Conservation (phyloP, 2,113 vertebrate species). For the Paratilapia polleni region DNA sequence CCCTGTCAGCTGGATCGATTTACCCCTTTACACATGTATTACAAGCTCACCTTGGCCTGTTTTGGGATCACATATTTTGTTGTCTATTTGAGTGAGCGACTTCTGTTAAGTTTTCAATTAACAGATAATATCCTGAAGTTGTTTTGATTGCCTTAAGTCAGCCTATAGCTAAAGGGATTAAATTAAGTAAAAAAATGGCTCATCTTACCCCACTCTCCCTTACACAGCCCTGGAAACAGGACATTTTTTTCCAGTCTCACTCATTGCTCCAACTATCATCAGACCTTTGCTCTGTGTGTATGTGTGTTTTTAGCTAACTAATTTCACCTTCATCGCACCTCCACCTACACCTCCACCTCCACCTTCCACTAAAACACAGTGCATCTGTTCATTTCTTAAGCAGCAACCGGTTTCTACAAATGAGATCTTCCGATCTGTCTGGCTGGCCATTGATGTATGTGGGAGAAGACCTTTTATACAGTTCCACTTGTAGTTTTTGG, state of each 20-base stretch:
- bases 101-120: background rate
- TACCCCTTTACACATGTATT: background rate
- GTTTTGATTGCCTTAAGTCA: too few species aligned
- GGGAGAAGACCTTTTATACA: slow-evolving; percentile 38
- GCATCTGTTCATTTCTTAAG: slow-evolving; percentile 31
- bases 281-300: background rate
- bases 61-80: background rate
- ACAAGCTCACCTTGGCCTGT: background rate
- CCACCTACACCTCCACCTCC: slow-evolving; percentile 13
- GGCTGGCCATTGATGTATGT: background rate
- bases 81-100: background rate
- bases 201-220: background rate
- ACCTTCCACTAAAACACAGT: background rate
- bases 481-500: slow-evolving; percentile 40
- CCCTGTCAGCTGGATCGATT: too few species aligned
- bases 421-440: slow-evolving; percentile 17
- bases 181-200: background rate
- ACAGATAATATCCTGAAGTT: background rate
- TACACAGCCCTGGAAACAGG: background rate
- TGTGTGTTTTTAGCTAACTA: slow-evolving; percentile 13
- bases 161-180: too few species aligned
- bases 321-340: slow-evolving; percentile 11
- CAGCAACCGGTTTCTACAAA: background rate
- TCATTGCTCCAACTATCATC: background rate
- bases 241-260: background rate